Conservation (phyloP, 2,888 invertebrate species). For the Hyposoter dolosus region DNA sequence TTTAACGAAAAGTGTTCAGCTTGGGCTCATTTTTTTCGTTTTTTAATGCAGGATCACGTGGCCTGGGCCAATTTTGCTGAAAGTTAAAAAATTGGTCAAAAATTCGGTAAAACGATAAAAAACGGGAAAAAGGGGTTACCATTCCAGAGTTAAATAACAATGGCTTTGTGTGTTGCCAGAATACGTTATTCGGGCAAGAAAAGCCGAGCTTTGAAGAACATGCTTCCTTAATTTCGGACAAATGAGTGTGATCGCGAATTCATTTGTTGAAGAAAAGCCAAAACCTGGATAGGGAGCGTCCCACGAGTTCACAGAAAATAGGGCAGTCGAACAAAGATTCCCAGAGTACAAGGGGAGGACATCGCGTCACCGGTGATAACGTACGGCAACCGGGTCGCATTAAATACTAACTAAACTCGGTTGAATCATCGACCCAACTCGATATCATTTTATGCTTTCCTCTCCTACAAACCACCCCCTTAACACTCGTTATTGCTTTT, state of each 20-base stretch:
- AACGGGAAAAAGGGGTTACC: too few relatives aligned
- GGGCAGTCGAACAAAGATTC: slow-evolving; percentile 11
- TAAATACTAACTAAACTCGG: not conserved
- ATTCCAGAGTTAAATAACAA: not conserved
- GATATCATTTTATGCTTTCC: not conserved
- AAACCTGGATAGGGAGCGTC: not conserved
- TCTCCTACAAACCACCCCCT: not conserved
- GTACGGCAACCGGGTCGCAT: slow-evolving; percentile 3
- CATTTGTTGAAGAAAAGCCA: not conserved
- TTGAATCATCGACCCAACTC: not conserved
- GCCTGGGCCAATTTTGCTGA: too few relatives aligned
- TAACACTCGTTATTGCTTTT: not conserved
- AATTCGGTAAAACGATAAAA: too few relatives aligned
- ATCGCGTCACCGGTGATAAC: not conserved
- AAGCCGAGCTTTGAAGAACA: not conserved
- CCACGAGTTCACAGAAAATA: not conserved
- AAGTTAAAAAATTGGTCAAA: too few relatives aligned
- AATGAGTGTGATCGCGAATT: slow-evolving; percentile 5
- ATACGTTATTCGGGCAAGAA: not conserved
- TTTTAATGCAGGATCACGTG: too few relatives aligned
- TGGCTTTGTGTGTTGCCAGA: not conserved
- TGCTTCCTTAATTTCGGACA: not conserved
- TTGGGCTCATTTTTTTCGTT: too few relatives aligned
- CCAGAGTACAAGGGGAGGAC: not conserved
- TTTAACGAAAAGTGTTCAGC: too few relatives aligned